phyloP scores from a whole-genome alignment of 2,888 invertebrate genomes.

The Phrixothrix hirtus region DNA sequence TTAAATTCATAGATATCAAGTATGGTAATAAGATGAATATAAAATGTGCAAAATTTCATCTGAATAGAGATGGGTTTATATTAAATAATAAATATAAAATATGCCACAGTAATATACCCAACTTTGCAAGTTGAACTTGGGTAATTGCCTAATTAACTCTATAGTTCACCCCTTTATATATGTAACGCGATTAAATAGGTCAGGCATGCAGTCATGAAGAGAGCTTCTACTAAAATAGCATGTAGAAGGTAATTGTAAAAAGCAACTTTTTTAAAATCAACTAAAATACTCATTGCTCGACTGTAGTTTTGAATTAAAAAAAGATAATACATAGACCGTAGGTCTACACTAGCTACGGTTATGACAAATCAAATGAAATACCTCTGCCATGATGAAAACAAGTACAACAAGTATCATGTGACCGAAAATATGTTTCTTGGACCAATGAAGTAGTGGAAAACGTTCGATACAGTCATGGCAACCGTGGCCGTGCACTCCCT shows the following conservation, averaged over 20 bases:
- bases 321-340: conserved; percentile 7
- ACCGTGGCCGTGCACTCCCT: conserved; percentile 47
- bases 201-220: conserved; percentile 17
- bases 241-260: no score
- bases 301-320: no score
- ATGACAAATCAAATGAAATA: conserved; percentile 36
- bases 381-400: conserved; percentile 52
- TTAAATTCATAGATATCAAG: no score
- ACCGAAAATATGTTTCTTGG: conserved; percentile 40
- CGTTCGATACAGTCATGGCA: conserved; percentile 56
- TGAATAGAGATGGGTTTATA: no score
- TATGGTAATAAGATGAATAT: no score
- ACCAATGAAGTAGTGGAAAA: conserved; percentile 46
- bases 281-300: no score
- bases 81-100: no score
- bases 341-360: conserved; percentile 7
- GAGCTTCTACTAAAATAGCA: conserved; percentile 14
- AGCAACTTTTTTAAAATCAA: no score
- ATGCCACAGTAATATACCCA: no score
- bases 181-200: conserved; percentile 22
- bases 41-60: no score
- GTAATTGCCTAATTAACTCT: no score
- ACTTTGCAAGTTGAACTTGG: no score
- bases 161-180: conserved; percentile 13
- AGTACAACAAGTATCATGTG: conserved; percentile 50